Evolutionary conservation across 53 echinoderm and acorn worm species (phyloP), one percentile per base, ranked within the genome.

Genomic region (Holothuria scabra): DNA sequence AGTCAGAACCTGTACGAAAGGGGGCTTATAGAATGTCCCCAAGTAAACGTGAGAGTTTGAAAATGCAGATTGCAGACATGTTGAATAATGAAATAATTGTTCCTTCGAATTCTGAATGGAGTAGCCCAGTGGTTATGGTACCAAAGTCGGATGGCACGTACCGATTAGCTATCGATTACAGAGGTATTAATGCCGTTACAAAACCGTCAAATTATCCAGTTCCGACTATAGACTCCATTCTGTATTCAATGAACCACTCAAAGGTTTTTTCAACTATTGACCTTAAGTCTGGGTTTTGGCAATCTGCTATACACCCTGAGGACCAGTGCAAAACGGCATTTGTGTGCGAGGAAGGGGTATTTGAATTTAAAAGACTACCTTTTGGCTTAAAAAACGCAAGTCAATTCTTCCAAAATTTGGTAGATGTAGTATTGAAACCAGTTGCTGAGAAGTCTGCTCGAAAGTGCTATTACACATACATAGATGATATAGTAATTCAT

Each of bases 201-300:
- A n/a, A n/a, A n/a, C n/a, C n/a, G n/a, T n/a, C n/a, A n/a, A n/a
- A n/a, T n/a, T n/a, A n/a, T n/a, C n/a, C n/a, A n/a, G 46, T 72
- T 0, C 72, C 72, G 0, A 41, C 46, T 0, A 79, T 79, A 57
- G 79, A 79, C 13, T 1, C 14, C 0, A 79, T 79, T 12, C 18
- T 79, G 58, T n/a, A 79, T 58, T 44, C 59, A 29, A 65, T 41
- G 65, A 23, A 70, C 58, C 24, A 31, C 32, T 23, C 71, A 26
- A 70, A 19, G 5, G 60, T 83, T 5, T 87, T 82, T 31, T 49
- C 66, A 3, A 62, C 88, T 10, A 22, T 87, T 18, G 88, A 87
- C 56, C 41, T 87, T n/a, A 82, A 57, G 8, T 66, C 68, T 38
- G 88, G 88, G 23, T 88, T 83, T 38, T 82, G 83, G 82, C 88